Conservation (phyloP, 2,797 vertebrate genomes). For the Neosilurus mollespiculum region DNA sequence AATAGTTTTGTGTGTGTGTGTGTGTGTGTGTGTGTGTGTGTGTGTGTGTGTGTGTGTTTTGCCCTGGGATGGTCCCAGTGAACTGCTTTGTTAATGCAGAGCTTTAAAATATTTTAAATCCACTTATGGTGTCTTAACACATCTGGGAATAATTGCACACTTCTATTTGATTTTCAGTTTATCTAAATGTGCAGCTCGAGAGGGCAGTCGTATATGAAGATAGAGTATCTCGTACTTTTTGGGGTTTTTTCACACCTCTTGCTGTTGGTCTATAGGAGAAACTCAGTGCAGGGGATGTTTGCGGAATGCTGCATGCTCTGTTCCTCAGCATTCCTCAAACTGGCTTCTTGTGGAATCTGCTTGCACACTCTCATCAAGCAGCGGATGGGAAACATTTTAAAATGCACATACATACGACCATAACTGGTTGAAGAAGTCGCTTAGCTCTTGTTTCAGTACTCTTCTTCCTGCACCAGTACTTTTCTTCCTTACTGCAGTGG, state of each 20-base stretch:
- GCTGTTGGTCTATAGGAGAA: neutral
- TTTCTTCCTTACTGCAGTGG: neutral
- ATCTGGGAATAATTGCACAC: neutral
- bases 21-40: too few species aligned
- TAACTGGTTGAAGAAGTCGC: neutral
- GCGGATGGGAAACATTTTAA: neutral
- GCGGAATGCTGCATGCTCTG: slow-evolving; percentile 51
- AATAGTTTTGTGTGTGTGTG: too few species aligned
- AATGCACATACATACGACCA: neutral
- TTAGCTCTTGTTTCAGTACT: neutral
- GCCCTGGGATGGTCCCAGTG: too few species aligned
- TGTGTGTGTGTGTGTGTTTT: too few species aligned
- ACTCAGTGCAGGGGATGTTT: neutral
- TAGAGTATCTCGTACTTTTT: neutral
- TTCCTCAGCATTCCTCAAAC: slow-evolving; percentile 49
- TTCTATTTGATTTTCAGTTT: neutral
- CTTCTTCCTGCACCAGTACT: neutral
- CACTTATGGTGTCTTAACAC: neutral
- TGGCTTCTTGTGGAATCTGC: slow-evolving; percentile 13
- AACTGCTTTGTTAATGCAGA: neutral
- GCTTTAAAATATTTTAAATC: neutral
- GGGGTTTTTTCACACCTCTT: neutral
- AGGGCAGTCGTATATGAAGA: neutral
- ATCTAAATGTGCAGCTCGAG: neutral
- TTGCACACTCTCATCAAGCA: neutral